Base-by-base conservation (phyloP, 1,140 invertebrate genomes). In the Diploscapter pachys region DNA sequence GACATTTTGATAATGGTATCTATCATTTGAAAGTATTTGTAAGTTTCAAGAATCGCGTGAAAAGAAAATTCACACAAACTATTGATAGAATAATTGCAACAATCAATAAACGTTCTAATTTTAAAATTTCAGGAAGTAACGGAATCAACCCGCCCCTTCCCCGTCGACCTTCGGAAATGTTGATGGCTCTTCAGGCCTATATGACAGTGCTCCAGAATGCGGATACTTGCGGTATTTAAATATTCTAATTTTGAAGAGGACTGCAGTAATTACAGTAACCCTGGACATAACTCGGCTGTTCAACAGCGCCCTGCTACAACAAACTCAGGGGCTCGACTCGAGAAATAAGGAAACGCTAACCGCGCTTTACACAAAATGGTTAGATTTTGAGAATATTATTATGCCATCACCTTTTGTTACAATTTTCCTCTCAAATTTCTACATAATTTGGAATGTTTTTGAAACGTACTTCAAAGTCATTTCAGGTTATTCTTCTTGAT, bases 131-230 rank as follows among this genome's bases (percentile, higher is more conserved):
- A 31, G 31, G 31, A 31, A 31, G 31, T 31, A 31, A 31, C 31
- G 31, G 31, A 31, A 31, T 31, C 31, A 31, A 31, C 31, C 31
- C 31, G 31, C 31, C 31, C 31, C 31, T 57, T 73, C 84, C 84
- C 5, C 67, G 80, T 52, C 49, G 98, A 88, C 96, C 96, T 6
- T 96, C 94, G 0, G 96, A 99, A 86, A 87, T 99, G 49, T 88
- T 99, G 49, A 91, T 92, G 3, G 95, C 93, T 85, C 94, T 99
- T 1, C 89, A 92, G 76, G 93, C 96, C 11, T 97, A 98, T 80
- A 98, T 99, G 95, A 96, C 93, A 88, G 96, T 98, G 4, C 87
- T 99, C 31, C 96, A 99, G 87, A 95, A 93, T 49, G 93, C 99
- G n/a, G 97, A 99, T 87, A 98, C 98, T 88, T 97, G 98, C 88